These are phyloP conservation scores for Endomychus coccineus DNA, from an alignment of 2,888 invertebrate species.

Conservation along the genomic window DNA sequence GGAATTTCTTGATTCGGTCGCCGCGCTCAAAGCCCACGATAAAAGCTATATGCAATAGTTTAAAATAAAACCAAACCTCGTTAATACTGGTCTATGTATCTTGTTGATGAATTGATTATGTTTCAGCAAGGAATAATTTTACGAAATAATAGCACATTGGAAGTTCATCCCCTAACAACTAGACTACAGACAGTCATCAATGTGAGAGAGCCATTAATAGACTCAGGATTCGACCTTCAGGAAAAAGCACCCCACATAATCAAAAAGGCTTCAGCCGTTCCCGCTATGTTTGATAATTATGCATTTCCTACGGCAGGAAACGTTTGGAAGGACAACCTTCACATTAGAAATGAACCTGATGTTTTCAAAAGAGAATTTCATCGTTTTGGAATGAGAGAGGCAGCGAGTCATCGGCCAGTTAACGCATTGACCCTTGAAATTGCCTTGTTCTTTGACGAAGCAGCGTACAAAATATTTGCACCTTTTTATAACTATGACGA, in stretches of 20 bases:
- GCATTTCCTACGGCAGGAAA: conserved; percentile 24
- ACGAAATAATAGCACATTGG: conserved; percentile 58
- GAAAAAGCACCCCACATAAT: conserved; percentile 50
- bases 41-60: too few species aligned
- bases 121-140: conserved; percentile 62
- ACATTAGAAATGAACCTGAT: background rate
- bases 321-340: conserved; percentile 13
- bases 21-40: too few species aligned
- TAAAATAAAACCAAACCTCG: too few species aligned
- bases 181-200: conserved; percentile 38
- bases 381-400: conserved; percentile 13
- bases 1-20: too few species aligned
- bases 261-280: conserved; percentile 48
- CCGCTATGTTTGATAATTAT: conserved; percentile 43
- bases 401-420: conserved; percentile 21
- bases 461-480: conserved; percentile 62
- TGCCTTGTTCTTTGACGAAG: conserved; percentile 67
- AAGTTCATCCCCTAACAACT: conserved; percentile 57
- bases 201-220: conserved; percentile 39
- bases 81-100: too few species aligned
- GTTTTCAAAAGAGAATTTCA: conserved; percentile 1
- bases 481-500: conserved; percentile 62
- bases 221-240: conserved; percentile 22
- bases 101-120: too few species aligned
- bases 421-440: conserved; percentile 57